Evolutionary conservation across 2,113 vertebrate species (phyloP).

Genomic region (Eurystomus gularis): DNA sequence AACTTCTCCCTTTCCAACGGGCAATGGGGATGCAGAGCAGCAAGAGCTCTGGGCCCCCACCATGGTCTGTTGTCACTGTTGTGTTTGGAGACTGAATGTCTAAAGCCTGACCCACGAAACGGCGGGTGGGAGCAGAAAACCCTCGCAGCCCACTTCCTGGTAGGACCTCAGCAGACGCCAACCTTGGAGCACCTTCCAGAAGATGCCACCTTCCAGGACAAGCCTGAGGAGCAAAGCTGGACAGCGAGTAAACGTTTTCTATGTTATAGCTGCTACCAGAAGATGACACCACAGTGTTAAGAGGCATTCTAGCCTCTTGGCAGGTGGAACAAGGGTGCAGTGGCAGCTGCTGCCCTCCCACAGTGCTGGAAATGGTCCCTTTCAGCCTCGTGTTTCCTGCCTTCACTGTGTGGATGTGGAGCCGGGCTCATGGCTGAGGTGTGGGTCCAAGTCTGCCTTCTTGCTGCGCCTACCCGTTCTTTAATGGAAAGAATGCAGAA

Average conservation of each 20-base stretch:
- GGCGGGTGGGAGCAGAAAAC: not conserved
- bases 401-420: not conserved
- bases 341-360: too few relatives aligned
- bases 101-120: not conserved
- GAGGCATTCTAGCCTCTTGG: too few relatives aligned
- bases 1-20: accelerated
- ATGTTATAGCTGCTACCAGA: too few relatives aligned
- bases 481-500: not conserved
- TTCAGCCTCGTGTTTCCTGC: too few relatives aligned
- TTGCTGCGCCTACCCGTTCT: too few relatives aligned
- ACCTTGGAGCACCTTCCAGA: not conserved
- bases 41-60: not conserved
- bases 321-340: too few relatives aligned
- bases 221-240: too few relatives aligned
- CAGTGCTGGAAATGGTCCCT: too few relatives aligned
- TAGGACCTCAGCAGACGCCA: not conserved
- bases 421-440: not conserved
- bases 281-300: too few relatives aligned
- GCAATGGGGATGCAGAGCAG: not conserved
- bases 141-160: not conserved
- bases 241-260: too few relatives aligned
- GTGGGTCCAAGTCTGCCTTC: too few relatives aligned
- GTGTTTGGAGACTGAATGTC: not conserved
- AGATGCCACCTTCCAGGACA: not conserved
- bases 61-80: not conserved